A percentile compares a stretch with the other conserved stretches of the same genome.
phyloP scores from a whole-genome alignment of 2,113 vertebrate genomes.

The Chamaea fasciata region DNA sequence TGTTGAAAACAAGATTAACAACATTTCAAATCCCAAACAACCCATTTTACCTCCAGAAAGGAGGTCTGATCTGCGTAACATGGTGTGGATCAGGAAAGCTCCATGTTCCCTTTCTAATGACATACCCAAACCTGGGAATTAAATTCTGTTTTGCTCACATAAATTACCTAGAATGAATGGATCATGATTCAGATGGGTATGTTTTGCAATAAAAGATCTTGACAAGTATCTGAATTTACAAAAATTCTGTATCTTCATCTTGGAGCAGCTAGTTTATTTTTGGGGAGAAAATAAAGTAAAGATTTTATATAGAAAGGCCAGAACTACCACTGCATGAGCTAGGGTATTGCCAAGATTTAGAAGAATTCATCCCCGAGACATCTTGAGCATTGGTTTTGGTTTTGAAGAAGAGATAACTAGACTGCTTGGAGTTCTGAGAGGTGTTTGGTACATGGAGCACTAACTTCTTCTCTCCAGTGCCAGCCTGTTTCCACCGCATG shows the following conservation, averaged over 20 bases:
- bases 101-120: not conserved
- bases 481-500: not conserved
- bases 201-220: not conserved
- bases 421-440: not conserved
- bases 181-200: not conserved
- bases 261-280: not conserved
- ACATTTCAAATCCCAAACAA: not conserved
- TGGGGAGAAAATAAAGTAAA: not conserved
- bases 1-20: not conserved
- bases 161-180: not conserved
- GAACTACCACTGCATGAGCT: not conserved
- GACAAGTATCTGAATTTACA: not conserved
- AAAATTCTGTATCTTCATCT: not conserved
- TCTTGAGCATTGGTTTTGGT: not conserved
- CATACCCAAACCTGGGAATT: not conserved
- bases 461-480: not conserved
- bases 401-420: not conserved
- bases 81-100: not conserved
- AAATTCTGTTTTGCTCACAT: not conserved
- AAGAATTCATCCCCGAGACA: not conserved
- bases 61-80: not conserved
- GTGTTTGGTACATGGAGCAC: not conserved
- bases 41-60: not conserved
- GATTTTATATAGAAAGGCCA: not conserved
- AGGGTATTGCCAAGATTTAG: not conserved